Base-by-base conservation (phyloP, 2,888 invertebrate genomes). In the Caradrina clavipalpis region DNA sequence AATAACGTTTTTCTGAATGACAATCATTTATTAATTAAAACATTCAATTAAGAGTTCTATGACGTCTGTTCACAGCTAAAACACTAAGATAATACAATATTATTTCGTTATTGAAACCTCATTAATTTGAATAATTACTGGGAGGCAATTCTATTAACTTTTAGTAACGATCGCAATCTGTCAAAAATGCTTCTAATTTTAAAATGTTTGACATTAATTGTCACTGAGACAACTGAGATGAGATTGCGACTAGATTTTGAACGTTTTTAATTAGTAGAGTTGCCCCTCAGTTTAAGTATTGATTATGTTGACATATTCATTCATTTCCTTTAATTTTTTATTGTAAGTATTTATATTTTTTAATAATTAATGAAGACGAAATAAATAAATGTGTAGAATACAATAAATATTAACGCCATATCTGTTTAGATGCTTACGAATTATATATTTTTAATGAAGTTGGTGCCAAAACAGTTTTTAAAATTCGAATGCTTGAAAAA, bases 1-100 rank as follows among this genome's bases (percentile, higher is more conserved):
- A 71, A 80, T 55, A 57, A 57, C 6, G 11, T 6, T 35, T 42
- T 5, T 39, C 21, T 64, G 55, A 75, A 69, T 66, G 62, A 81
- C 50, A 65, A 71, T 74, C 66, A 69, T 83, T 81, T 77, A 83
- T 83, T 83, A 75, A 82, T 83, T 83, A 75, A 82, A 83, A 83
- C 72, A 81, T 79, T 75, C 62, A 83, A 76, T 75, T 60, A 79
- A 71, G 57, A 76, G 21, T 60, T 69, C 76, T 80, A 75, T 61
- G 64, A 59, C 49, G 35, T 69, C 35, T 66, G 67, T 67, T 83
- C 55, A 70, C 64, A 74, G 67, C 63, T 76, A 77, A 66, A 75
- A 73, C 35, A 73, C 57, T 69, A 80, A 70, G 42, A 65, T 54
- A 54, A 61, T 66, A 66, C 60, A 68, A 55, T 62, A 49, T n/a